A percentile compares a stretch with the other conserved stretches of the same genome.
These are phyloP conservation scores for Diarsia rubi DNA, from an alignment of 2,888 invertebrate species.

Conservation along the genomic window DNA sequence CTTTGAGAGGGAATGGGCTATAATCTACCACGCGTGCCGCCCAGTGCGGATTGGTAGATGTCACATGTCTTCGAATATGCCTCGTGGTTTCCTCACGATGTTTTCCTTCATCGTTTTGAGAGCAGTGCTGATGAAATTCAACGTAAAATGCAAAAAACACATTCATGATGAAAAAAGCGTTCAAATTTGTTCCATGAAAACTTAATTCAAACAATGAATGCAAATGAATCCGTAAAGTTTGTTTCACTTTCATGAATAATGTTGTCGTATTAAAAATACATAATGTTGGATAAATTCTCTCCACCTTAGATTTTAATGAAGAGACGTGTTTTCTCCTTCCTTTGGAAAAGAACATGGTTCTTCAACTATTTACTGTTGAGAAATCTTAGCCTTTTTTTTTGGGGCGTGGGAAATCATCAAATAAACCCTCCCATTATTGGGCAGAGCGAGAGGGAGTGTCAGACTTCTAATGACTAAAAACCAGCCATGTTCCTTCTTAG, in stretches of 20 bases:
- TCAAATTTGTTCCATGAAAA: slow-evolving; percentile 21
- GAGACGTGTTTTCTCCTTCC: neutral
- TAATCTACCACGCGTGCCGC: too few species aligned
- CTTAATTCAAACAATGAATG: slow-evolving; percentile 50
- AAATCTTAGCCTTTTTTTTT: neutral
- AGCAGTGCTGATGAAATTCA: too few species aligned
- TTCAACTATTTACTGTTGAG: neutral
- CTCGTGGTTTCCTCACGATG: too few species aligned
- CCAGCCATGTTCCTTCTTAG: too few species aligned
- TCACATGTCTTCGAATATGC: too few species aligned
- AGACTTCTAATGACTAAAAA: too few species aligned
- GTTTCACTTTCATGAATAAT: slow-evolving; percentile 57
- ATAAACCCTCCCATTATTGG: too few species aligned
- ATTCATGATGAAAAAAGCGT: slow-evolving; percentile 19
- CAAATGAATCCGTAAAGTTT: slow-evolving; percentile 60
- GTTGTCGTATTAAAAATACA: slow-evolving; percentile 52
- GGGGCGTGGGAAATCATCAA: too few species aligned
- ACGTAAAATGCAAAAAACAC: slow-evolving; percentile 4
- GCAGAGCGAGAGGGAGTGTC: too few species aligned
- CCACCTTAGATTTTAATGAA: slow-evolving; percentile 20
- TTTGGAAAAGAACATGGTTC: neutral
- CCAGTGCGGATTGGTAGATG: too few species aligned
- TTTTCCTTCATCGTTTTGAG: too few species aligned
- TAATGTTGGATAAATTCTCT: slow-evolving; percentile 26
- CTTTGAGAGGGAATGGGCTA: too few species aligned